These are phyloP conservation scores for Atrichornis clamosus DNA, from an alignment of 2,113 vertebrate genomes.

Conservation along the genomic window DNA sequence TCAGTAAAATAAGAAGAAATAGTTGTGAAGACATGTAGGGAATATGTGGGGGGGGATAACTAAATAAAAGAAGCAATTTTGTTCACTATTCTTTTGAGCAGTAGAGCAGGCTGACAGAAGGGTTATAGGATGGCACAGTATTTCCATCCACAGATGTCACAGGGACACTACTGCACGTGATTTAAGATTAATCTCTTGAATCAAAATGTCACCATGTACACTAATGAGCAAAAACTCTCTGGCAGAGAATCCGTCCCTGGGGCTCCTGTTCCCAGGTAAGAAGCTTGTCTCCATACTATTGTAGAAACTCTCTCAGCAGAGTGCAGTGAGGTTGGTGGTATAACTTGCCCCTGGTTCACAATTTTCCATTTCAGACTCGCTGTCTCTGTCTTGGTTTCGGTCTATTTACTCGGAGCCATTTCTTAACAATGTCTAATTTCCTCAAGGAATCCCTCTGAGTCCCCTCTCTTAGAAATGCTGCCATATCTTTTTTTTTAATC, in stretches of 20 bases:
- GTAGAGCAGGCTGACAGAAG: not conserved
- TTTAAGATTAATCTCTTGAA: constrained; percentile 43
- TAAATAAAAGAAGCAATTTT: constrained; percentile 7
- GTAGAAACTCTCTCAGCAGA: constrained; percentile 24
- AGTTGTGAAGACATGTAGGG: not conserved
- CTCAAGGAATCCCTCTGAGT: constrained; percentile 71
- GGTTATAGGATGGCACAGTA: not conserved
- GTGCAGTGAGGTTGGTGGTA: constrained; percentile 29
- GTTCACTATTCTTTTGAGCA: not conserved
- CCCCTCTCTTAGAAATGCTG: constrained; percentile 63
- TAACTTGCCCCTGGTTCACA: constrained; percentile 60
- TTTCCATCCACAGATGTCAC: constrained; percentile 18
- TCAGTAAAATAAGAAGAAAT: constrained; percentile 35
- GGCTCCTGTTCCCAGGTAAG: constrained; percentile 46
- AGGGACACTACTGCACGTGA: not conserved
- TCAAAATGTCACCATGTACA: constrained; percentile 28
- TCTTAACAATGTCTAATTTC: constrained; percentile 73
- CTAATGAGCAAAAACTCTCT: constrained; percentile 53
- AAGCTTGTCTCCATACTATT: constrained; percentile 7
- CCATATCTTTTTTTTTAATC: constrained; percentile 69
- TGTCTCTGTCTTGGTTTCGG: constrained; percentile 73
- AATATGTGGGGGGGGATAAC: not conserved
- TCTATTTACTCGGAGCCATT: constrained; percentile 71
- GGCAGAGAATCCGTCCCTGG: not conserved
- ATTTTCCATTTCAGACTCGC: constrained; percentile 70